These are phyloP conservation scores for Lepus timidus DNA, from an alignment of 2,113 vertebrate species.

Conservation along the genomic window DNA sequence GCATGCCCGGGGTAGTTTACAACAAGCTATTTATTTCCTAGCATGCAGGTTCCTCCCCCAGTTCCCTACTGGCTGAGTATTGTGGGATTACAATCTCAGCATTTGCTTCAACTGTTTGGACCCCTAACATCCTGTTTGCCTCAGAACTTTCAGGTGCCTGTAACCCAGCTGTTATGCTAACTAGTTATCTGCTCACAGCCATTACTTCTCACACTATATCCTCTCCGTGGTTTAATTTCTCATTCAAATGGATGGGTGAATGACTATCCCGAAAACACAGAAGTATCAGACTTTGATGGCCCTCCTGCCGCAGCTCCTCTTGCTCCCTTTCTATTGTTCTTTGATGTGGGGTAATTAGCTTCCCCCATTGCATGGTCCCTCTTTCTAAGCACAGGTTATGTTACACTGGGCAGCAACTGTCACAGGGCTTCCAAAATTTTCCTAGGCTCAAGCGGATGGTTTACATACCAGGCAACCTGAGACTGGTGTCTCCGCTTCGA, in stretches of 20 bases:
- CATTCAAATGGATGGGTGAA: neutral
- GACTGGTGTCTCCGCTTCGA: neutral
- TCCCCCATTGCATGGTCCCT: neutral
- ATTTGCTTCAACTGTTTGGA: too few species aligned
- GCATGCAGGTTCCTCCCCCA: too few species aligned
- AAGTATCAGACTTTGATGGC: neutral
- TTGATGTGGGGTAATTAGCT: neutral
- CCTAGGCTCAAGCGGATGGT: neutral
- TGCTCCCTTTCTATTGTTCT: neutral
- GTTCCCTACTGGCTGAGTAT: too few species aligned
- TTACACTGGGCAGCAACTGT: neutral
- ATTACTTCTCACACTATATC: too few species aligned
- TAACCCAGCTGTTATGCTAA: too few species aligned
- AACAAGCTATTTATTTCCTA: too few species aligned
- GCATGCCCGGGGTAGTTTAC: too few species aligned
- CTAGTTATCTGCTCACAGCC: too few species aligned
- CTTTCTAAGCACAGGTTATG: slow-evolving; percentile 25
- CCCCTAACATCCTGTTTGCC: too few species aligned
- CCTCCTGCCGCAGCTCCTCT: neutral
- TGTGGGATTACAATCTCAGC: too few species aligned
- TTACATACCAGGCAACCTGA: slow-evolving; percentile 56
- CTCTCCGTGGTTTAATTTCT: neutral
- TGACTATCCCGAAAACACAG: neutral
- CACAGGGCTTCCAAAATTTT: neutral
- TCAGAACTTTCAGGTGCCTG: too few species aligned